phyloP scores from a whole-genome alignment of 2,888 invertebrate species.

The Drosophila acutilabella region DNA sequence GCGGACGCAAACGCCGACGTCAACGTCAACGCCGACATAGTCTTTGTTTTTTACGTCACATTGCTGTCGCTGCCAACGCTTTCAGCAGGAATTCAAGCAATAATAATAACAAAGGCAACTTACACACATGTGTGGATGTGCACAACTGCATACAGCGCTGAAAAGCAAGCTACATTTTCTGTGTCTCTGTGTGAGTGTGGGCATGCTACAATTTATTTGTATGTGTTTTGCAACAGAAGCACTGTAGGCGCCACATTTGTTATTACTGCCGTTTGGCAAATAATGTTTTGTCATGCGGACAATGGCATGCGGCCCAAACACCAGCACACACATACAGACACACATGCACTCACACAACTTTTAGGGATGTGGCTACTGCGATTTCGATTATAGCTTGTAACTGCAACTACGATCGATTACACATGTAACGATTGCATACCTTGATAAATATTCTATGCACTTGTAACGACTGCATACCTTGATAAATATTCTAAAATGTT shows the following conservation, averaged over 20 bases:
- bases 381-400: constrained; percentile 6
- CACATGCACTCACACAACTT: neutral
- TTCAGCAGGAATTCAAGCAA: constrained; percentile 39
- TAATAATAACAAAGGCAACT: constrained; percentile 52
- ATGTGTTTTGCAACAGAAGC: constrained; percentile 23
- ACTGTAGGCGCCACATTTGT: constrained; percentile 46
- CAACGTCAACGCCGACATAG: constrained; percentile 14
- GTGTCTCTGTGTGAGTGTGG: constrained; percentile 8
- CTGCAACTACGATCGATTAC: neutral
- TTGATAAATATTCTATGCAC: constrained; percentile 12
- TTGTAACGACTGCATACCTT: constrained; percentile 26
- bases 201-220: constrained; percentile 44
- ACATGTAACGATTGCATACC: constrained; percentile 27
- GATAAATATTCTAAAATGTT: constrained; percentile 1
- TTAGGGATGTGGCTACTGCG: constrained; percentile 9
- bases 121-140: constrained; percentile 9
- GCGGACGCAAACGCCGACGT: constrained; percentile 17
- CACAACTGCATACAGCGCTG: constrained; percentile 39
- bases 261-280: constrained; percentile 33
- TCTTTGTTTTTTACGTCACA: constrained; percentile 31
- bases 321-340: constrained; percentile 2
- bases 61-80: constrained; percentile 30
- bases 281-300: constrained; percentile 55
- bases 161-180: constrained; percentile 59
- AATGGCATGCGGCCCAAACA: constrained; percentile 39